Evolutionary conservation across 2,113 vertebrate species (phyloP), one percentile per base, ranked within the genome.

Genomic region (Hyaena hyaena): DNA sequence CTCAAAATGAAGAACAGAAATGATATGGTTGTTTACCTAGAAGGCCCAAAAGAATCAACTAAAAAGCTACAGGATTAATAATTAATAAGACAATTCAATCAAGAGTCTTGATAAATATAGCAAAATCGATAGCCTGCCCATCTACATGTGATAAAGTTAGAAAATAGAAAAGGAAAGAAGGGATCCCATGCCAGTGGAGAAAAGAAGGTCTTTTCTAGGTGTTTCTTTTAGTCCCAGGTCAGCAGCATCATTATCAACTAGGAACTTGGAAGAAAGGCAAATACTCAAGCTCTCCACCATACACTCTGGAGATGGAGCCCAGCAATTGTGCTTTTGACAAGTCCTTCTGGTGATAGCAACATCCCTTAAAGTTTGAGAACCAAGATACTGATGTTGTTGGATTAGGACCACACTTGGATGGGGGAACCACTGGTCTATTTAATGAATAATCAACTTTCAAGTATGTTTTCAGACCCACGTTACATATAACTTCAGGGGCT

Each of bases 21-120:
- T 55, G 85, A 85, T 21, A 53, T 24, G 21, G 19, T 4, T 81
- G 33, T 66, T 93, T 85, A 79, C 76, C 65, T 76, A 79, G 61
- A 90, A 95, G 65, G 35, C 39, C 61, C 43, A 14, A 74, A 90
- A 88, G 68, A 89, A 90, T 50, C 55, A 88, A 84, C 91, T 53
- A 88, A 90, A 95, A 96, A 95, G 92, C 65, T 74, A 80, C 8
- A 65, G 12, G 17, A 69, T 88, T 69, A 96, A 96, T 97, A 90
- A 96, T 80, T 84, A 93, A 94, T 86, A 86, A 83, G 73, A 90
- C 92, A 81, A 28, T 66, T 93, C 58, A 96, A 95, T 89, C 39
- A 93, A 92, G 66, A 58, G 77, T 90, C 69, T 94, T 65, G 50
- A 86, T 90, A 93, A 94, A 95, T 55, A 90, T 28, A 92, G 63